These are phyloP conservation scores for Hydrozoanthus gracilis DNA, from an alignment of 92 coral and sea anemone species.

Conservation along the genomic window DNA sequence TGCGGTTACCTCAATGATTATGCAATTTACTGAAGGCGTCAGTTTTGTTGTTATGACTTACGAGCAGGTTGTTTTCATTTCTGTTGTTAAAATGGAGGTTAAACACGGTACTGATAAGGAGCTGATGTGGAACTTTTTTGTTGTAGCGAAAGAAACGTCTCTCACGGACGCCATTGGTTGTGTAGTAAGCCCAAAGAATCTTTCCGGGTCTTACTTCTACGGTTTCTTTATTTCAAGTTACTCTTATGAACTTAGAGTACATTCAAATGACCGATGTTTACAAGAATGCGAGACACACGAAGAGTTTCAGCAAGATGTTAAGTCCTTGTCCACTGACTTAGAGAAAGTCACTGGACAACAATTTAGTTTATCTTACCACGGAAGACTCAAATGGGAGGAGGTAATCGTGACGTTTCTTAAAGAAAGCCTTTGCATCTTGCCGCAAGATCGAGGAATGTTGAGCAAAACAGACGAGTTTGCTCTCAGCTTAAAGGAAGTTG, in stretches of 20 bases:
- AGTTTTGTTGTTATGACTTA: no score
- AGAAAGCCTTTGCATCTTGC: conserved; percentile 25
- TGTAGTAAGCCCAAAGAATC: neutral
- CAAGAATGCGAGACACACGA: neutral
- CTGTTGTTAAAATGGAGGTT: neutral
- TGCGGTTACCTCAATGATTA: no score
- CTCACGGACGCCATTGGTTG: neutral
- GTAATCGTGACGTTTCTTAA: neutral
- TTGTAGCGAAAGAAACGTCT: neutral
- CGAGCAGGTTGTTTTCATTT: neutral
- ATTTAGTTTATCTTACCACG: neutral
- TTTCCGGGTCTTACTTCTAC: neutral
- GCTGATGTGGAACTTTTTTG: neutral
- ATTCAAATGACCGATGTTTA: neutral
- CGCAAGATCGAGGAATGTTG: conserved; percentile 4
- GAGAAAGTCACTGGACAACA: no score
- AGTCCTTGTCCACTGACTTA: neutral
- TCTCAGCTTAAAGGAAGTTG: conserved; percentile 8
- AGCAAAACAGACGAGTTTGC: neutral
- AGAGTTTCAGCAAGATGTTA: no score
- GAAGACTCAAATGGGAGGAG: neutral
- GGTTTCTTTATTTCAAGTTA: no score
- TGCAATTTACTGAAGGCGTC: no score
- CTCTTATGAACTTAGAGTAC: neutral
- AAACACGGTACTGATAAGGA: no score